phyloP scores from a whole-genome alignment of 2,888 invertebrate species.

The Dione vanillae region DNA sequence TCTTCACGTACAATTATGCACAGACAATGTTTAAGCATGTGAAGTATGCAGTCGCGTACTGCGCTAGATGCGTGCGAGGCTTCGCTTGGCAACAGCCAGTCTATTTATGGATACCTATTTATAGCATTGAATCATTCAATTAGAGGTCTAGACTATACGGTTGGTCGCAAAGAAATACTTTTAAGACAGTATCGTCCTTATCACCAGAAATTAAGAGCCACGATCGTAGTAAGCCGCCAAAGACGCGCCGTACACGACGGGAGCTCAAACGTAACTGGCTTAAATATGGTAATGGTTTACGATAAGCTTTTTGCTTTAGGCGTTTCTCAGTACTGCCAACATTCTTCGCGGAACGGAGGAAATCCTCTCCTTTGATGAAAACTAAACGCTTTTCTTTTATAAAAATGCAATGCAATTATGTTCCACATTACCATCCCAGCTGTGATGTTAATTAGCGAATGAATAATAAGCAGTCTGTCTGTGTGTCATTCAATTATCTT shows the following conservation, averaged over 20 bases:
- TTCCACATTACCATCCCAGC: background rate
- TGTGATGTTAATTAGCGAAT: constrained; percentile 24
- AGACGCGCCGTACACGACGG: constrained; percentile 4
- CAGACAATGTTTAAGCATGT: constrained; percentile 17
- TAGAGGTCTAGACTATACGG: constrained; percentile 59
- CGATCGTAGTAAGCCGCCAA: background rate
- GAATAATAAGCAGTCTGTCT: constrained; percentile 14
- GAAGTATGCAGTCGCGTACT: constrained; percentile 39
- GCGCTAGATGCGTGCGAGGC: constrained; percentile 27
- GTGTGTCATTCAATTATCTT: constrained; percentile 17
- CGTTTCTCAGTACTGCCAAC: constrained; percentile 39
- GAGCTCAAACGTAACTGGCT: constrained; percentile 33
- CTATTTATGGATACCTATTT: constrained; percentile 67
- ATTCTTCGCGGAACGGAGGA: constrained; percentile 40
- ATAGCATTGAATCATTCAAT: constrained; percentile 68
- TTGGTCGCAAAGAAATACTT: constrained; percentile 39
- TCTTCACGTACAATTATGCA: constrained; percentile 21
- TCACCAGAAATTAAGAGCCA: constrained; percentile 26
- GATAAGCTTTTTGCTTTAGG: constrained; percentile 40
- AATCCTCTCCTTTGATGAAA: constrained; percentile 28
- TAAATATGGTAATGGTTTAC: constrained; percentile 34
- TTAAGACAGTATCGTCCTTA: constrained; percentile 33
- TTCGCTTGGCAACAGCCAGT: constrained; percentile 60
- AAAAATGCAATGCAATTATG: constrained; percentile 6
- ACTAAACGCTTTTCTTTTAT: constrained; percentile 10